Evolutionary conservation across 2,888 invertebrate genomes (phyloP), one percentile per base, ranked within the genome.

Genomic region (Athalia circularis): DNA sequence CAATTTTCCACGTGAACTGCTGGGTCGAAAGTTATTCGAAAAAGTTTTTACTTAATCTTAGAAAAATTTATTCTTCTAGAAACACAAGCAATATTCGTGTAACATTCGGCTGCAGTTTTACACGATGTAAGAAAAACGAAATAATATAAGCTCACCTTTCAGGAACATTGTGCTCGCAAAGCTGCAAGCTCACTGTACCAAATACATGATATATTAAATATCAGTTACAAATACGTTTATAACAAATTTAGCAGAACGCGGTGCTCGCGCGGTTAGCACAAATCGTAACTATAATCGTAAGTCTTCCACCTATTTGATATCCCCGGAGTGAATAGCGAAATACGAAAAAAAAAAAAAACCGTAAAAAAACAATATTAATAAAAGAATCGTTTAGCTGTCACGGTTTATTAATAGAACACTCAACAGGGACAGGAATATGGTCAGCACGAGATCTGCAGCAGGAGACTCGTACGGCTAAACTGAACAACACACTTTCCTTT

Each of bases 151-250:
- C 64, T 75, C 45, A 75, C 75, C 79, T 76, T 64, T 57, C 11
- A 61, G 65, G 76, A 48, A 76, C 79, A 79, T 79, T 61, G 57
- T 62, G 79, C 76, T 75, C 76, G 79, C 76, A 65, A 52, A 54
- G 57, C 64, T 65, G 79, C 75, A 79, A 76, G 65, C 76, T 79
- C 79, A 79, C 74, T 75, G 57, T 75, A 57, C 61, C 78, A 64
- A 78, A 78, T 8, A 52, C 70, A 78, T 78, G 6, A 74, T 74
- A 9, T 47, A 7, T 11, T 47, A 6, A 48, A 48, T 5, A 9
- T 6, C 8, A 11, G 15, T 29, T 7, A 43, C 5, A 6, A 3
- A 59, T 59, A 59, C 11, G 47, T 45, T 64, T 5, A 29, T 29
- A 29, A 29, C 29, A 29, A 29, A 29, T 29, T 29, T 29, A 29